These are phyloP conservation scores for Bos indicus DNA, from an alignment of 2,113 vertebrate genomes.

Conservation along the genomic window DNA sequence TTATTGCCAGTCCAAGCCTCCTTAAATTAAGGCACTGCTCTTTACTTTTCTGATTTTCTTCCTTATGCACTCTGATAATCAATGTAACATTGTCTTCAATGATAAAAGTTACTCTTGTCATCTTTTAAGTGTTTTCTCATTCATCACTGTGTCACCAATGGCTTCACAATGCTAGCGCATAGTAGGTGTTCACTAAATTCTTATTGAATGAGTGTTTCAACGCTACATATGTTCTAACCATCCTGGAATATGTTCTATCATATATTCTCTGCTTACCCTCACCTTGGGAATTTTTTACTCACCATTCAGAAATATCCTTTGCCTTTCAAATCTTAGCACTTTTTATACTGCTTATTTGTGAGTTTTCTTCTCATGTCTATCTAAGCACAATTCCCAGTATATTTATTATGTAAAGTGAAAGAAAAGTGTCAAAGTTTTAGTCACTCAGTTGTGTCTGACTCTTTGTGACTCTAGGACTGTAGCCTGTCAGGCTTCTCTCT, in stretches of 20 bases:
- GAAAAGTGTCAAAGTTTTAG: not conserved
- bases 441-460: not conserved
- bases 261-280: not conserved
- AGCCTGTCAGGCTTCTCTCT: not conserved
- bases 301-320: not conserved
- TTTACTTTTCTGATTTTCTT: not conserved
- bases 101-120: not conserved
- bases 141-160: not conserved
- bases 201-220: not conserved
- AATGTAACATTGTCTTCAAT: not conserved
- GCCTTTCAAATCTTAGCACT: not conserved
- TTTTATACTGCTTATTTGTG: not conserved
- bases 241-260: not conserved
- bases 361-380: not conserved
- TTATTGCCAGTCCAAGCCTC: not conserved
- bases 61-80: not conserved
- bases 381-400: not conserved
- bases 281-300: not conserved
- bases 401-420: not conserved
- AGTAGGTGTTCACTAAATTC: not conserved
- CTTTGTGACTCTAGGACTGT: not conserved
- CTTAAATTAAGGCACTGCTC: conserved; percentile 29
- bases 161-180: not conserved
- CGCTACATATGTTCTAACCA: not conserved
- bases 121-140: not conserved